Evolutionary conservation across 2,113 vertebrate genomes (phyloP).

Genomic region (Scolopax mira): DNA sequence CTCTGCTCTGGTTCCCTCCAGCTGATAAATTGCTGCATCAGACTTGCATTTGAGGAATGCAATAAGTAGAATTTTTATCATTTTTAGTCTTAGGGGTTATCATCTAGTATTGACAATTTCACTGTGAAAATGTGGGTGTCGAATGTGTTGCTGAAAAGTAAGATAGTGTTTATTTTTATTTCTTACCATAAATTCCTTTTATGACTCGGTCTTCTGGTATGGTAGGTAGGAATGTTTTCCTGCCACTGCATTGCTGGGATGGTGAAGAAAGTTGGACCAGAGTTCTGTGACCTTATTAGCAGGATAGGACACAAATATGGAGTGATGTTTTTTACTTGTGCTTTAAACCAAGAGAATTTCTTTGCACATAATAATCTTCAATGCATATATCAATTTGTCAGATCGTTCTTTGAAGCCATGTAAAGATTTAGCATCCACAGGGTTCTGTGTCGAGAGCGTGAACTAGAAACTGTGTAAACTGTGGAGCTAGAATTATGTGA

Average conservation of each 20-base stretch:
- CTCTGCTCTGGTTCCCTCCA: neutral
- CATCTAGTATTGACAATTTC: neutral
- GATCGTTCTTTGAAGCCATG: neutral
- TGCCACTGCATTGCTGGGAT: neutral
- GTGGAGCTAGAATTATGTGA: neutral
- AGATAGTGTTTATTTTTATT: neutral
- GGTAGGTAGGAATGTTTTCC: neutral
- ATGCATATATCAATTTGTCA: neutral
- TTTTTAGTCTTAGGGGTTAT: neutral
- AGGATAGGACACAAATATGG: neutral
- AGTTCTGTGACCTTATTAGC: neutral
- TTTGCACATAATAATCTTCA: neutral
- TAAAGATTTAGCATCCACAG: neutral
- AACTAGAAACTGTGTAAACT: neutral
- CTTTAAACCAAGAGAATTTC: neutral
- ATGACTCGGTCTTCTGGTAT: neutral
- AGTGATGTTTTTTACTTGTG: neutral
- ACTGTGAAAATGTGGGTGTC: neutral
- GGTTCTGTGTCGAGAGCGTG: neutral
- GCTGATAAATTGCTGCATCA: neutral
- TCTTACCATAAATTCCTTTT: neutral
- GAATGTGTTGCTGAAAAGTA: neutral
- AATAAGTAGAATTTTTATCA: neutral
- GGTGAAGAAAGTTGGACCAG: neutral
- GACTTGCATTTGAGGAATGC: neutral